Evolutionary conservation across 2,113 vertebrate genomes (phyloP).

Genomic region (Platycercus adscitus): DNA sequence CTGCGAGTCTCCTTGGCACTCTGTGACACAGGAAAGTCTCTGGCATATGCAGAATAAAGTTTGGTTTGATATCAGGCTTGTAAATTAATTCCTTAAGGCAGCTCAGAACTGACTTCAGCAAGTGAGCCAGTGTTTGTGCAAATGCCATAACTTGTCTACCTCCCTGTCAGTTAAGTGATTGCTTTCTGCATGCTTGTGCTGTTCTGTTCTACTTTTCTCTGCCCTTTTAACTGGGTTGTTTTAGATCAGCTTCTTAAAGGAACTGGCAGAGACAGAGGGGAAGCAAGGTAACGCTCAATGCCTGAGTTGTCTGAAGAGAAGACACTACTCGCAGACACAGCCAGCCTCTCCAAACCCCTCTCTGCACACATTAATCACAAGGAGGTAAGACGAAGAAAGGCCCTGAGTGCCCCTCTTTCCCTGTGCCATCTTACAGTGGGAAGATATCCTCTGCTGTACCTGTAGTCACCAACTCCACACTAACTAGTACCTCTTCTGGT

Average conservation of each 20-base stretch:
- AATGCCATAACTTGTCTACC: too few species aligned
- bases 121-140: background rate
- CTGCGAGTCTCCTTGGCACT: background rate
- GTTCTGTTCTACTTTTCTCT: background rate
- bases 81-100: background rate
- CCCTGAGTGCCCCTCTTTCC: background rate
- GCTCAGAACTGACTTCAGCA: background rate
- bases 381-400: background rate
- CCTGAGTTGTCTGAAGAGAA: background rate
- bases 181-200: background rate
- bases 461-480: background rate
- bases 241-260: background rate
- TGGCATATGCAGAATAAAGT: background rate
- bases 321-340: background rate
- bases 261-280: background rate
- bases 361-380: background rate
- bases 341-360: background rate
- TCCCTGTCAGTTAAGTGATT: background rate
- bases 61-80: background rate
- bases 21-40: background rate
- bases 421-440: background rate
- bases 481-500: background rate
- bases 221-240: background rate
- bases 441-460: background rate
- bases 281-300: background rate